These are phyloP conservation scores for Brachyrhaphis roseni DNA, from an alignment of 2,797 vertebrate genomes.

Conservation along the genomic window DNA sequence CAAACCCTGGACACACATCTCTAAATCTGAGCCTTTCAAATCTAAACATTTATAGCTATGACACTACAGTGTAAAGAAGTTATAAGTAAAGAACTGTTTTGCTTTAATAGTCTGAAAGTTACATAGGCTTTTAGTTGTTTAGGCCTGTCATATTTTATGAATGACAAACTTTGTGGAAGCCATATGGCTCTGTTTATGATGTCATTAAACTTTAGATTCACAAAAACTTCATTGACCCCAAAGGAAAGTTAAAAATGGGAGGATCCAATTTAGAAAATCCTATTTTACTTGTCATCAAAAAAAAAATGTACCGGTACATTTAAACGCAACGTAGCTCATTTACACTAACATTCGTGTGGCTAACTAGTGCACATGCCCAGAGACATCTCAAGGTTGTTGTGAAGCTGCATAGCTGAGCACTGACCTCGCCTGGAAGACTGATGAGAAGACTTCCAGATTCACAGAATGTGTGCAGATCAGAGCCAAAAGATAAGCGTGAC, in stretches of 20 bases:
- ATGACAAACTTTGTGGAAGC: background rate
- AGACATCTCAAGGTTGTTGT: constrained; percentile 58
- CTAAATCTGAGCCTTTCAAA: constrained; percentile 33
- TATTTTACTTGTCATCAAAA: constrained; percentile 18
- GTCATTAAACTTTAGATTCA: background rate
- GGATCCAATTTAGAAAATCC: constrained; percentile 2
- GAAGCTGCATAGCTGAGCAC: constrained; percentile 66
- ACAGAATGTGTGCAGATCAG: constrained; percentile 13
- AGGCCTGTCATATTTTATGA: constrained; percentile 28
- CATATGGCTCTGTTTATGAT: background rate
- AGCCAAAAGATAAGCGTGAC: background rate
- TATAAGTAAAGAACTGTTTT: constrained; percentile 28
- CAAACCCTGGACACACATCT: constrained; percentile 20
- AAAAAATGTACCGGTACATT: constrained; percentile 31
- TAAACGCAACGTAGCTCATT: constrained; percentile 14
- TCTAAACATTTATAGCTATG: constrained; percentile 40
- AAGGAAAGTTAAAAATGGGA: background rate
- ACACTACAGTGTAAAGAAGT: background rate
- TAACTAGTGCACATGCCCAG: constrained; percentile 14
- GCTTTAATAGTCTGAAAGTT: constrained; percentile 16
- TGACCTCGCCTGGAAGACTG: constrained; percentile 72
- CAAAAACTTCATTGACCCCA: too few relatives aligned
- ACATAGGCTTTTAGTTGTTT: constrained; percentile 16
- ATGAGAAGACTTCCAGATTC: constrained; percentile 52
- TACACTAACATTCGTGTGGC: constrained; percentile 6